Percentiles rank a stretch among this genome's conserved stretches.
phyloP scores from a whole-genome alignment of 2,888 invertebrate species.

The Tolmerus cingulatus region DNA sequence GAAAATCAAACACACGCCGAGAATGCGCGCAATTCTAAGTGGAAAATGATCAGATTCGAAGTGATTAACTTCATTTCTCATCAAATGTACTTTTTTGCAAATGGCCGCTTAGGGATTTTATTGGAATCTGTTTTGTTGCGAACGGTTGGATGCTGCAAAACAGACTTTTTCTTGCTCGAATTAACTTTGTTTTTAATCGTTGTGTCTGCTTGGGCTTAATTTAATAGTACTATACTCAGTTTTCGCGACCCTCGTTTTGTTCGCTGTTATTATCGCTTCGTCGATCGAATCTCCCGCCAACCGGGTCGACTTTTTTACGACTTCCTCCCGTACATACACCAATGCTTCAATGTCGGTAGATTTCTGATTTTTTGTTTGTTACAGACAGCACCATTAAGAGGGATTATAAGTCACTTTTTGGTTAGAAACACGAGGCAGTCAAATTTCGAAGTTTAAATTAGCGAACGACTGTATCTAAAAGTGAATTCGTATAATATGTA shows the following conservation, averaged over 20 bases:
- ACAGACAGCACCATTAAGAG: not conserved
- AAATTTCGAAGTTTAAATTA: not conserved
- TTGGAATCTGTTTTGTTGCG: not conserved
- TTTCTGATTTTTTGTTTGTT: not conserved
- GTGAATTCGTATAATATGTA: too few relatives aligned
- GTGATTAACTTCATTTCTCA: not conserved
- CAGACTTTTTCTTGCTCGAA: not conserved
- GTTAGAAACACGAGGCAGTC: not conserved
- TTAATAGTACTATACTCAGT: not conserved
- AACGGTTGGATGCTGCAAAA: not conserved
- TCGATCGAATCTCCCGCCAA: not conserved
- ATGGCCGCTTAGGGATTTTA: not conserved
- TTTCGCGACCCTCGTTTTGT: not conserved
- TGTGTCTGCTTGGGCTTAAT: not conserved
- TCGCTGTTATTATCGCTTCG: not conserved
- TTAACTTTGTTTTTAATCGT: not conserved
- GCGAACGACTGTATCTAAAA: too few relatives aligned
- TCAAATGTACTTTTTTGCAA: not conserved
- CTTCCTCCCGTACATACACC: not conserved
- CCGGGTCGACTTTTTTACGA: not conserved
- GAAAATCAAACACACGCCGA: not conserved
- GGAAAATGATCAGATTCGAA: not conserved
- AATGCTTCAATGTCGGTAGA: not conserved
- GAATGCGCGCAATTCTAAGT: not conserved
- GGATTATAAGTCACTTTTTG: not conserved